These are phyloP conservation scores for Aegypius monachus DNA, from an alignment of 2,113 vertebrate genomes.

Conservation along the genomic window DNA sequence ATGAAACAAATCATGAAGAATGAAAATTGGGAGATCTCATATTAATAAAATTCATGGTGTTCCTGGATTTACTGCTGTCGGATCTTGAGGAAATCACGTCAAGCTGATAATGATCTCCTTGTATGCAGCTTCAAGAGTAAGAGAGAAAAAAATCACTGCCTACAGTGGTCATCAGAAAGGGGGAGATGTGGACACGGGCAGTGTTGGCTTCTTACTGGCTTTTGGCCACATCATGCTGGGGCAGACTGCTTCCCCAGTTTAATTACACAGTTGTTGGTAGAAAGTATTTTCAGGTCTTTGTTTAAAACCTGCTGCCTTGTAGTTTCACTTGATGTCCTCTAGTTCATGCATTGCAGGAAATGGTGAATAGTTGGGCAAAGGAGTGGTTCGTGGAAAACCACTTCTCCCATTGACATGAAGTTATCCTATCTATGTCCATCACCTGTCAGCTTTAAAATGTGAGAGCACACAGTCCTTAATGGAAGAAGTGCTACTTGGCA, in stretches of 20 bases:
- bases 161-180: neutral
- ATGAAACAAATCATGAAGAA: neutral
- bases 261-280: neutral
- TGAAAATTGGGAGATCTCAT: neutral
- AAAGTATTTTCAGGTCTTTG: neutral
- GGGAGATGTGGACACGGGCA: accelerated
- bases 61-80: neutral
- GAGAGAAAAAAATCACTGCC: neutral
- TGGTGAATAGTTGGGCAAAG: neutral
- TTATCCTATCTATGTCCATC: neutral
- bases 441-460: neutral
- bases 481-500: neutral
- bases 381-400: neutral
- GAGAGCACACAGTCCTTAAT: neutral
- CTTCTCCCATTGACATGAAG: neutral
- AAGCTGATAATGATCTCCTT: neutral
- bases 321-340: neutral
- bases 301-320: neutral
- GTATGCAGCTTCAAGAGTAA: neutral
- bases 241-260: neutral
- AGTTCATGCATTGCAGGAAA: neutral
- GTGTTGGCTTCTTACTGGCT: neutral
- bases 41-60: neutral
- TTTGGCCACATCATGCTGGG: neutral
- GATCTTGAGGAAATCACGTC: neutral